Evolutionary conservation across 1,140 invertebrate genomes (phyloP).

Genomic region (Ceratitis capitata): DNA sequence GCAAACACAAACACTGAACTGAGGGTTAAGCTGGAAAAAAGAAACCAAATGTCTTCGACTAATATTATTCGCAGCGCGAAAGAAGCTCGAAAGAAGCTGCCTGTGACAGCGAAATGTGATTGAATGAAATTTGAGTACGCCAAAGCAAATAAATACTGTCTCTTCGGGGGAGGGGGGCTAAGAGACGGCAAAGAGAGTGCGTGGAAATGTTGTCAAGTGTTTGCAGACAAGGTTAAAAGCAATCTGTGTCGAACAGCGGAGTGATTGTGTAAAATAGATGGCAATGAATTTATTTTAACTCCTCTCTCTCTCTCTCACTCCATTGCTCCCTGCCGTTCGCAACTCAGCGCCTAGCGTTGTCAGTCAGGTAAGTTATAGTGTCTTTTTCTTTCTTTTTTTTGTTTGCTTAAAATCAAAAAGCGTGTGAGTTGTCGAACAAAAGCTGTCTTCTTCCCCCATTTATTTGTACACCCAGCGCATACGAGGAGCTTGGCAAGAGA

Average conservation of each 20-base stretch:
- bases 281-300: not conserved
- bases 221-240: conserved; percentile 2
- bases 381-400: no score
- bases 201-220: not conserved
- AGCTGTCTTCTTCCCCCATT: no score
- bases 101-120: not conserved
- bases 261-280: not conserved
- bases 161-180: not conserved
- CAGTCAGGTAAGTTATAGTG: no score
- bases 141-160: not conserved
- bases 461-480: not conserved
- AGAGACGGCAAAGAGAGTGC: not conserved
- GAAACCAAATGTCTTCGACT: not conserved
- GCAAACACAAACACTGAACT: not conserved
- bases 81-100: not conserved
- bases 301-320: not conserved
- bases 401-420: no score
- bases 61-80: not conserved
- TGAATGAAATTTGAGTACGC: not conserved
- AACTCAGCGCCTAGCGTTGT: not conserved
- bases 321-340: not conserved
- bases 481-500: no score
- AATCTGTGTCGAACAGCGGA: not conserved
- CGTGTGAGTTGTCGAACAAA: no score
- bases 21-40: no score